Percentiles rank a stretch among this genome's conserved stretches.
phyloP scores from a whole-genome alignment of 2,888 invertebrate species.

The Zygaena filipendulae region DNA sequence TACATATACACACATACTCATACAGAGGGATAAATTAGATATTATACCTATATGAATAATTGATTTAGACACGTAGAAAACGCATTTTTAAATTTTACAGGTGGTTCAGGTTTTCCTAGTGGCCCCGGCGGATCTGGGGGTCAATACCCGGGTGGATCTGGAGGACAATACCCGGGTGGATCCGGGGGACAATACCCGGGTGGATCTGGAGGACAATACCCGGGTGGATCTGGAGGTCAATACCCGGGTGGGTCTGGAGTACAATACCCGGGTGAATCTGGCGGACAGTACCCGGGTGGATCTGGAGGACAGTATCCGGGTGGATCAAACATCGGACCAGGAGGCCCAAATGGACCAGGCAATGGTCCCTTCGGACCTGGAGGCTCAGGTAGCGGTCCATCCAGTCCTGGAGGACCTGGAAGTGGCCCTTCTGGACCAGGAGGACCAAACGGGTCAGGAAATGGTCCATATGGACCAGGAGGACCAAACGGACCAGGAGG shows the following conservation, averaged over 20 bases:
- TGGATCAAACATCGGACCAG: background rate
- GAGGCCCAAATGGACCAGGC: background rate
- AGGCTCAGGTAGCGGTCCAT: too few species aligned
- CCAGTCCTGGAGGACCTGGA: background rate
- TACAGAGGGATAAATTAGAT: too few species aligned
- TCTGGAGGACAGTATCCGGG: background rate
- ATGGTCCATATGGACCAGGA: slow-evolving; percentile 23
- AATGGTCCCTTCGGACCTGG: background rate
- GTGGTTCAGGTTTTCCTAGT: slow-evolving; percentile 9
- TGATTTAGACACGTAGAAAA: too few species aligned
- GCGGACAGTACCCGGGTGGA: background rate
- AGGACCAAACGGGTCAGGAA: slow-evolving; percentile 19
- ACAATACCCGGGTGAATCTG: too few species aligned
- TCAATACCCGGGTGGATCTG: too few species aligned
- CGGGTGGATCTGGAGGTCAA: background rate
- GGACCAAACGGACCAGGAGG: slow-evolving; percentile 16
- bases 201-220: too few species aligned
- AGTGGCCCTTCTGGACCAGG: slow-evolving; percentile 16
- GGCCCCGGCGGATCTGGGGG: slow-evolving; percentile 17
- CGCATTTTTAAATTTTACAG: too few species aligned
- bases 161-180: too few species aligned
- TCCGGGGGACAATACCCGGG: too few species aligned
- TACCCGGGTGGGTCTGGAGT: too few species aligned
- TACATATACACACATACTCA: too few species aligned
- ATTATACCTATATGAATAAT: too few species aligned